Percentiles rank a stretch among this genome's conserved stretches.
These are phyloP conservation scores for Cecidostiba fungosa DNA, from an alignment of 2,888 invertebrate genomes.

Conservation along the genomic window DNA sequence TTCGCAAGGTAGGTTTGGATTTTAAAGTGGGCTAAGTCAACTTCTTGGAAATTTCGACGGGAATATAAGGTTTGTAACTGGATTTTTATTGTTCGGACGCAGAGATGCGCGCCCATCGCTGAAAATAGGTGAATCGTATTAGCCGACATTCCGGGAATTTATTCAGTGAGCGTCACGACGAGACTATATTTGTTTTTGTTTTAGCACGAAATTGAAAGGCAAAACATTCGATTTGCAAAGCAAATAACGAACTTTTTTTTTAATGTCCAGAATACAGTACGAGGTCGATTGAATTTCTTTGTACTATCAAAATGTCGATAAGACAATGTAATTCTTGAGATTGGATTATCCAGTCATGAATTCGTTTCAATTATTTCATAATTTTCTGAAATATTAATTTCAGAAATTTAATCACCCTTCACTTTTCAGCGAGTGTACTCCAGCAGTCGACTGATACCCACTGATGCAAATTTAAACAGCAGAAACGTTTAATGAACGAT, in stretches of 20 bases:
- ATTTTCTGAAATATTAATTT: background rate
- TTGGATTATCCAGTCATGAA: background rate
- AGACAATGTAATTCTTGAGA: background rate
- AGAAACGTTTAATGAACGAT: conserved; percentile 4
- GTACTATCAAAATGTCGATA: background rate
- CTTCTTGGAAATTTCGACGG: conserved; percentile 6
- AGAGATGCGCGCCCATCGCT: no score
- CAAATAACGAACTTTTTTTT: background rate
- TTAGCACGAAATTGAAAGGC: background rate
- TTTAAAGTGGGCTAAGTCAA: background rate
- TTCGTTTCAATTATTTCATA: background rate
- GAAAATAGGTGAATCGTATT: background rate
- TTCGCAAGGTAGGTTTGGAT: background rate
- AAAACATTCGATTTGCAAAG: conserved; percentile 4
- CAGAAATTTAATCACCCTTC: background rate
- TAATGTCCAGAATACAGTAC: background rate
- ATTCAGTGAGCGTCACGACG: background rate
- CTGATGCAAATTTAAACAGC: background rate
- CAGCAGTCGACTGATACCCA: background rate
- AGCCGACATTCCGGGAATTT: background rate
- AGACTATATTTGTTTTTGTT: background rate
- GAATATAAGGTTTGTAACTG: no score
- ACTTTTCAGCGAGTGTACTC: background rate
- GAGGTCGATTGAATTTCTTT: background rate
- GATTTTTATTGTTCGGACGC: background rate